These are phyloP conservation scores for Megaceryle torquata DNA, from an alignment of 2,113 vertebrate genomes.

Conservation along the genomic window DNA sequence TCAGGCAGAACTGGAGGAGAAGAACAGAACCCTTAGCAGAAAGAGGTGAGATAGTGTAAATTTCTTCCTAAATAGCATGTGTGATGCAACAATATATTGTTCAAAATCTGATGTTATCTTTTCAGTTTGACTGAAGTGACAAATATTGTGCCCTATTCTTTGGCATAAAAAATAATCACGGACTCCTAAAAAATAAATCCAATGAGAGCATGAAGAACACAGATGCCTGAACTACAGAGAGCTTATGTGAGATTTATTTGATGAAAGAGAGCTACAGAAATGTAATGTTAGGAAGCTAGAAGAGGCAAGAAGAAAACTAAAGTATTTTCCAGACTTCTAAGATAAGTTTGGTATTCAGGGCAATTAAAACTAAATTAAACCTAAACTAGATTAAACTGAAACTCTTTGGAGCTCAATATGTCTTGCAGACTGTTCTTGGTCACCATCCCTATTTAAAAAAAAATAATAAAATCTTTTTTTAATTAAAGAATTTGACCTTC, in stretches of 20 bases:
- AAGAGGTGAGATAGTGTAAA: not conserved
- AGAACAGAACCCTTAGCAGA: not conserved
- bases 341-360: slow-evolving; percentile 39
- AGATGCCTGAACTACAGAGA: not conserved
- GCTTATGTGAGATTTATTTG: not conserved
- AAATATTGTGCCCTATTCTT: not conserved
- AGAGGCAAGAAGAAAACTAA: not conserved
- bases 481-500: slow-evolving; percentile 58
- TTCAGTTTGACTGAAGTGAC: not conserved
- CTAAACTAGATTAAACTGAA: slow-evolving; percentile 47
- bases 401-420: slow-evolving; percentile 1
- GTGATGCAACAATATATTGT: not conserved
- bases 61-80: not conserved
- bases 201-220: not conserved
- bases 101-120: not conserved
- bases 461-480: slow-evolving; percentile 15
- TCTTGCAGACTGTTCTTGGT: not conserved
- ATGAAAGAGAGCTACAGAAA: not conserved
- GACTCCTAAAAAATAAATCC: not conserved
- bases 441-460: not conserved
- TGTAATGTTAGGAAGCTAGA: not conserved
- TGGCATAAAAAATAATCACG: not conserved
- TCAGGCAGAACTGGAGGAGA: not conserved
- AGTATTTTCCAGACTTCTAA: slow-evolving; percentile 2
- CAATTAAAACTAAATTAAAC: slow-evolving; percentile 54